Base-by-base conservation (phyloP, 2,888 invertebrate genomes). In the Boloria selene region DNA sequence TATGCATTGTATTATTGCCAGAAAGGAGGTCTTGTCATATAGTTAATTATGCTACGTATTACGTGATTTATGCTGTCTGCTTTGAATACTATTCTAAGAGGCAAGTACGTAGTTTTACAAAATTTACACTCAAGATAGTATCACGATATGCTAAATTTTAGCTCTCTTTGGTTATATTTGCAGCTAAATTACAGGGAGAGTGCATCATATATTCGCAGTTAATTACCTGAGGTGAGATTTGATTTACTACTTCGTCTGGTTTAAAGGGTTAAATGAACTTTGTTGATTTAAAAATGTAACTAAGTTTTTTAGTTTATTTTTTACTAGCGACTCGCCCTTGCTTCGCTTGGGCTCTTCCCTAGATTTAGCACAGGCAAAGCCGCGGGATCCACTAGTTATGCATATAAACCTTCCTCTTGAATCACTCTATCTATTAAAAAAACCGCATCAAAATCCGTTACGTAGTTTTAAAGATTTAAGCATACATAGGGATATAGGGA, bases 1-100 rank as follows among this genome's bases (percentile, higher is more conserved):
- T 49, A 49, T 16, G 44, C 38, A 42, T 31, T 26, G 3, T 16
- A 14, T 42, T 44, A 26, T 44, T 42, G 26, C n/a, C 16, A 31
- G n/a, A 47, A 49, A 42, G 22, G 14, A 59, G 45, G 18, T 16
- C n/a, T 26, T 14, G 22, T 70, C 62, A 79, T 80, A 80, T 75
- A 80, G 80, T 80, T 85, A 82, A 85, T 86, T 85, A 82, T 80
- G 74, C 74, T 76, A 77, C 77, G 75, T 77, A 79, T 74, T 71
- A 77, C 78, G 77, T 83, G 84, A 85, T 84, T 83, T 84, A 86
- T 78, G 80, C 78, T 74, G 74, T 72, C 73, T 74, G 71, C 62
- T 64, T 51, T 51, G 38, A 22, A 4, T 7, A 49, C 47, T 38
- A 58, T 49, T 5, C 14, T 49, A 38, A 49, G 26, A 17, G 13